Evolutionary conservation across 2,888 invertebrate genomes (phyloP), one percentile per base, ranked within the genome.

Genomic region (Proisotoma minuta): DNA sequence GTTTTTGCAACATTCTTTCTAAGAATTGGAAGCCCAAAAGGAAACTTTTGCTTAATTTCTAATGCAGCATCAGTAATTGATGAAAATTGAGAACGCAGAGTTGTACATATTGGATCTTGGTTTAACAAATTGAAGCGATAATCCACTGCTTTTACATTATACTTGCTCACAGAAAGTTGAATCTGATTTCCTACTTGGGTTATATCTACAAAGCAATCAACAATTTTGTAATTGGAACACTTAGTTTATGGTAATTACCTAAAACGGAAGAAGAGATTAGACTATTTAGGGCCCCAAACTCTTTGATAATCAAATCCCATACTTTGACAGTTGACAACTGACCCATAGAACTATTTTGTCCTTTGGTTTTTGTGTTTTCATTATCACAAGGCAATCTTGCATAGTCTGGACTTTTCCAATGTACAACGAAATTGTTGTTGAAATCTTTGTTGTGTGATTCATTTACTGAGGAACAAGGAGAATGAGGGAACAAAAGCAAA

Each of bases 111-210:
- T 43, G 5, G 15, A 18, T 4, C 5, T 18, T 43, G 10, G 43
- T 43, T 43, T 43, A 43, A 43, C 43, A 43, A 43, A 43, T 43
- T 43, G 18, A 43, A 43, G 18, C 18, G 4, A n/a, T 18, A 43
- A 43, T 43, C 43, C 5, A 4, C 4, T 4, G 18, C 43, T 43
- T 43, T 43, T 43, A 20, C 15, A n/a, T 43, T 43, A n/a, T 12
- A 43, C 43, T 43, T 43, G 5, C 43, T 5, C 15, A 43, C 43
- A 18, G 43, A 43, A 12, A 20, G 4, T 18, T 43, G 43, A 43
- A 43, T 43, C 18, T 43, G 43, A n/a, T 43, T 43, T n/a, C 43
- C 43, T 43, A 20, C 43, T 43, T 43, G 43, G 20, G 18, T 43
- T 20, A 43, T 43, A n/a, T 43, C 43, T 43, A 20, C 5, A 43